Evolutionary conservation across 92 coral and sea anemone genomes (phyloP).

Genomic region (Isaurus tuberculatus): DNA sequence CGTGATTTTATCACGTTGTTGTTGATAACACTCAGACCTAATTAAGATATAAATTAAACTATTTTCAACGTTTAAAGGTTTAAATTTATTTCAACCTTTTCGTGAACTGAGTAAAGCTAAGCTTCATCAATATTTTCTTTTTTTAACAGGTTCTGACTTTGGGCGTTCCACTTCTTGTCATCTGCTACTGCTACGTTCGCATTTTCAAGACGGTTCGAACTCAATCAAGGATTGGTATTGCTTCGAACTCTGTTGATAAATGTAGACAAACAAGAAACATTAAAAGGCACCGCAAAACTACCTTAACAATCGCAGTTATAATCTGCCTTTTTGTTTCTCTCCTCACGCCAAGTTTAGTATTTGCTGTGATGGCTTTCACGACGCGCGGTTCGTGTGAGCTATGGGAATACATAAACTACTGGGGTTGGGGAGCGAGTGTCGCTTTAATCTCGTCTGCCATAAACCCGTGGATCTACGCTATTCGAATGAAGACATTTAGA

Average conservation of each 20-base stretch:
- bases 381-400: neutral
- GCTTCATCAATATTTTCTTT: no score
- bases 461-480: constrained; percentile 39
- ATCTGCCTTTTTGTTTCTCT: constrained; percentile 6
- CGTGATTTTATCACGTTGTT: no score
- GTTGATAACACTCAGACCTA: no score
- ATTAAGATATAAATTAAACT: no score
- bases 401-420: neutral
- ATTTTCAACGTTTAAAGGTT: no score
- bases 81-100: no score
- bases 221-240: neutral
- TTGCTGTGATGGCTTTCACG: constrained; percentile 26
- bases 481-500: neutral
- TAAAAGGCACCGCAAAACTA: constrained; percentile 1
- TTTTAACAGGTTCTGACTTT: neutral
- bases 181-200: constrained; percentile 9
- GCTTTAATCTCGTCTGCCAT: constrained; percentile 19
- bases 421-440: constrained; percentile 10
- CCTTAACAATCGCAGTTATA: constrained; percentile 16
- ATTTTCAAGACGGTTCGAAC: neutral
- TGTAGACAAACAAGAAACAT: constrained; percentile 7
- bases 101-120: no score
- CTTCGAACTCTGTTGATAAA: neutral
- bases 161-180: neutral
- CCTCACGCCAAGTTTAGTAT: constrained; percentile 19